Percentiles rank a stretch among this genome's conserved stretches.
Evolutionary conservation across 2,797 vertebrate genomes (phyloP).

Genomic region (Lepus townsendii): DNA sequence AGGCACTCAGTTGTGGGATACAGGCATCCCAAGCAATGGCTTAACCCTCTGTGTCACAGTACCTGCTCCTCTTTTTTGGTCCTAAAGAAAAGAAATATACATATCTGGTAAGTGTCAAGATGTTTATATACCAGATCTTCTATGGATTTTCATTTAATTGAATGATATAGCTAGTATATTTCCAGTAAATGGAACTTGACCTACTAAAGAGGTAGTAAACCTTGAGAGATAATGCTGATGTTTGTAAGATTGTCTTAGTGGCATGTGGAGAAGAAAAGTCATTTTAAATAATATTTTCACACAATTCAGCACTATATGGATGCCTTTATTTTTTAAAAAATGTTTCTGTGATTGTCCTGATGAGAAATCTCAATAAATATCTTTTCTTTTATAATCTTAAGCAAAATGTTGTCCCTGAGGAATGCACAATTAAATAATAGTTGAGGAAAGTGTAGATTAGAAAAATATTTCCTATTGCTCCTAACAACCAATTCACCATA

Average conservation of each 20-base stretch:
- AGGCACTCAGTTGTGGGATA: no score
- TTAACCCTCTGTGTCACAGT: no score
- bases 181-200: slow-evolving; percentile 60
- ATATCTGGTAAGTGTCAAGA: neutral
- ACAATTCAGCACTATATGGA: neutral
- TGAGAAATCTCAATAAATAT: slow-evolving; percentile 12
- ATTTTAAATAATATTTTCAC: slow-evolving; percentile 52
- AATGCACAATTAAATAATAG: neutral
- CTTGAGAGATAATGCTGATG: slow-evolving; percentile 28
- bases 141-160: slow-evolving; percentile 70
- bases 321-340: neutral
- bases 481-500: neutral
- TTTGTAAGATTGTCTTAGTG: neutral
- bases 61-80: neutral
- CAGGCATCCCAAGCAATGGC: no score
- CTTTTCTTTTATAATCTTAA: slow-evolving; percentile 31
- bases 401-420: slow-evolving; percentile 17
- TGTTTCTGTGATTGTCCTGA: neutral
- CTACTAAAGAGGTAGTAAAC: slow-evolving; percentile 51
- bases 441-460: neutral
- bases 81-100: slow-evolving; percentile 12
- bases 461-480: neutral
- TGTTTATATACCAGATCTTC: slow-evolving; percentile 61
- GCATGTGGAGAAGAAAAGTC: neutral
- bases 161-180: slow-evolving; percentile 59